Conservation (phyloP, 2,797 vertebrate genomes). For the Philypnodon macrostomus region DNA sequence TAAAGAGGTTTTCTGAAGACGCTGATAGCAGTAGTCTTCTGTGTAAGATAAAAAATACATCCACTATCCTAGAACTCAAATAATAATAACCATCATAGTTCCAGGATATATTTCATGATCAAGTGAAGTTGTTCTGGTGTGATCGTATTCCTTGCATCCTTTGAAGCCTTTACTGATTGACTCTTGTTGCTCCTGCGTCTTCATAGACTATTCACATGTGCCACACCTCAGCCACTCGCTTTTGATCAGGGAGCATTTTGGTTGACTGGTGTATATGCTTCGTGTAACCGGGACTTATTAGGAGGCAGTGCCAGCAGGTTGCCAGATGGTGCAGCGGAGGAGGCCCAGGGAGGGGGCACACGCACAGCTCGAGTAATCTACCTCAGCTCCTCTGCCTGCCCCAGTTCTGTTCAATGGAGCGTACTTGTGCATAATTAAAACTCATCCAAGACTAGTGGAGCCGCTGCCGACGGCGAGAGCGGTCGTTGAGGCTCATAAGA, state of each 20-base stretch:
- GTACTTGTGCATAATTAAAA: slow-evolving; percentile 59
- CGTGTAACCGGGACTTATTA: slow-evolving; percentile 25
- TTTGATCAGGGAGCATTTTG: slow-evolving; percentile 14
- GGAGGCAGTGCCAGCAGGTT: slow-evolving; percentile 23
- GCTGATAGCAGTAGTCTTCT: too few species aligned
- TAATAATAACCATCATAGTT: too few species aligned
- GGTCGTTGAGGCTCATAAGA: slow-evolving; percentile 6
- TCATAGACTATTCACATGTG: slow-evolving; percentile 6
- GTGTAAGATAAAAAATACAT: too few species aligned
- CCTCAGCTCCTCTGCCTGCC: slow-evolving; percentile 26
- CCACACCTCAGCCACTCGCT: slow-evolving; percentile 11
- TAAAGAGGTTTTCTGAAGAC: too few species aligned
- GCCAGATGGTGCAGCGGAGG: slow-evolving; percentile 32
- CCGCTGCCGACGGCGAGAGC: slow-evolving; percentile 31
- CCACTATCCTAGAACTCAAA: too few species aligned
- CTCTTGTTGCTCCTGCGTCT: not conserved
- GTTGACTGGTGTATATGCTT: slow-evolving; percentile 9
- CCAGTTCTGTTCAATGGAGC: slow-evolving; percentile 42
- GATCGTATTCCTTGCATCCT: too few species aligned
- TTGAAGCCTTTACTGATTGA: not conserved
- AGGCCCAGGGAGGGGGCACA: not conserved
- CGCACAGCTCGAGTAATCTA: slow-evolving; percentile 24
- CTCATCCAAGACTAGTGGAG: slow-evolving; percentile 34
- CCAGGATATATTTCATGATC: too few species aligned
- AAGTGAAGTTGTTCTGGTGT: too few species aligned